Percentiles rank a stretch among this genome's conserved stretches.
These are phyloP conservation scores for Tachycineta bicolor DNA, from an alignment of 2,113 vertebrate genomes.

Conservation along the genomic window DNA sequence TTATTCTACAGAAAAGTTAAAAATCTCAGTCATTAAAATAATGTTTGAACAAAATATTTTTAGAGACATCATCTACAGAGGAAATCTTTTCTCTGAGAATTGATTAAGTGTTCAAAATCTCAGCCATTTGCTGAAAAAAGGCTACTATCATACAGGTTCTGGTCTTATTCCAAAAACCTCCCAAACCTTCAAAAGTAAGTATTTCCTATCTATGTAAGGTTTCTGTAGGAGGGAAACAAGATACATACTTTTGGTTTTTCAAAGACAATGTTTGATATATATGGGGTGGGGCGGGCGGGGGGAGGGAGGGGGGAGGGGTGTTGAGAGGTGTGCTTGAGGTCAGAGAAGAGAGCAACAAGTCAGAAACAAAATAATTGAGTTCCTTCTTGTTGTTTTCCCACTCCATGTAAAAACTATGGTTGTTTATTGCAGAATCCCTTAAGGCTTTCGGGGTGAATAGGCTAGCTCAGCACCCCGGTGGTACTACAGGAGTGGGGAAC, in stretches of 20 bases:
- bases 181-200: background rate
- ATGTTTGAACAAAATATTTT: background rate
- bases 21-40: background rate
- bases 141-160: background rate
- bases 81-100: background rate
- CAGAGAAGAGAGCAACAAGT: background rate
- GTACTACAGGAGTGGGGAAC: no score
- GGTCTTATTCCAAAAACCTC: background rate
- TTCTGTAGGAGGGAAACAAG: background rate
- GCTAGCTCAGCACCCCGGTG: no score
- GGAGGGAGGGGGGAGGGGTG: fast-evolving
- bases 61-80: background rate
- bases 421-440: background rate
- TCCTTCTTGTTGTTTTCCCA: background rate
- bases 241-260: background rate
- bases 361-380: background rate
- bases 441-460: no score
- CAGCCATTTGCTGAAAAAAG: background rate
- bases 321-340: background rate
- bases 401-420: background rate
- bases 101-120: background rate
- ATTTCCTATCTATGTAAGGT: background rate
- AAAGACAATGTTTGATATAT: background rate
- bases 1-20: background rate
- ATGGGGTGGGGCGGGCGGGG: no score